Evolutionary conservation across 2,113 vertebrate genomes (phyloP).

Genomic region (Bungarus multicinctus): DNA sequence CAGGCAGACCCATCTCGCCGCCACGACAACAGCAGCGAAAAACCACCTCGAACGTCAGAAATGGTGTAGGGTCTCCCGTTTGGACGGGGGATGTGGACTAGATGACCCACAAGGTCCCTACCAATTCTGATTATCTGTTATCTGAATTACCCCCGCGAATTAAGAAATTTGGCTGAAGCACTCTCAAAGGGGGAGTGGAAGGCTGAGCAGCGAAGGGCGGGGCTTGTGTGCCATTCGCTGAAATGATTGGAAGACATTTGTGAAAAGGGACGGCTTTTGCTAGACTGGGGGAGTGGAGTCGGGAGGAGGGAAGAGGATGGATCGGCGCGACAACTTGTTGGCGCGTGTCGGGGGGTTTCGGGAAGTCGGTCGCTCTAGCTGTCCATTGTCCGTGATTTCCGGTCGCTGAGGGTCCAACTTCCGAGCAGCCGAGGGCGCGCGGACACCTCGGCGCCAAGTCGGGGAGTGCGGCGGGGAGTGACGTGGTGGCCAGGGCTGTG

Average conservation of each 20-base stretch:
- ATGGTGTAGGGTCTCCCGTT: too few species aligned
- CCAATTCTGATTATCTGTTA: too few species aligned
- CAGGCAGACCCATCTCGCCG: neutral
- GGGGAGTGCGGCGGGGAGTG: neutral
- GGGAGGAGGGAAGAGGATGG: rapidly evolving
- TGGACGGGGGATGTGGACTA: too few species aligned
- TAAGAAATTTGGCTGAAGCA: neutral
- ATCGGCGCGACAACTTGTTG: neutral
- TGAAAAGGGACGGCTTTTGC: neutral
- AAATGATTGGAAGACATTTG: neutral
- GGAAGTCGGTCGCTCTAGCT: neutral
- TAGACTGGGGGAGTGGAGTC: neutral
- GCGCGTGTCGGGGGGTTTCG: neutral
- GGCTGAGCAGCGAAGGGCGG: neutral
- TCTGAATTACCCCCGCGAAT: too few species aligned
- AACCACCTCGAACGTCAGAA: neutral
- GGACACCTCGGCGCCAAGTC: neutral
- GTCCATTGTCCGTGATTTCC: neutral
- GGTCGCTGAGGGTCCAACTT: neutral
- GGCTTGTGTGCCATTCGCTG: neutral
- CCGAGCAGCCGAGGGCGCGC: neutral
- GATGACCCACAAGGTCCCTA: too few species aligned
- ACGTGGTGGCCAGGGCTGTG: neutral
- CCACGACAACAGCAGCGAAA: neutral
- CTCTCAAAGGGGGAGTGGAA: neutral